Evolutionary conservation across 2,797 vertebrate species (phyloP), one percentile per base, ranked within the genome.

Genomic region (Danionella dracula): DNA sequence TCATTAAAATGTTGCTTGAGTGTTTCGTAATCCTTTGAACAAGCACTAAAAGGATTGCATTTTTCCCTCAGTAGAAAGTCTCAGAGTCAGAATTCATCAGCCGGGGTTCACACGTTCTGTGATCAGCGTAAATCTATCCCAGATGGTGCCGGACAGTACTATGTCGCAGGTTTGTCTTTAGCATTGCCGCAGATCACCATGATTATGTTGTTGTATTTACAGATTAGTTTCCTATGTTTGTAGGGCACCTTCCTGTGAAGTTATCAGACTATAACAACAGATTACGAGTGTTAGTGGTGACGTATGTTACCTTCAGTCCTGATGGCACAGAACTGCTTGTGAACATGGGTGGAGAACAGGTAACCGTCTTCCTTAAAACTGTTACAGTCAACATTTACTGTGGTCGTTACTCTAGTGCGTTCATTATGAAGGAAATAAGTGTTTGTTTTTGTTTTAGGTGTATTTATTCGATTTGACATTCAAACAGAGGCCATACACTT

Each of bases 281-380:
- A 35, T 88, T 99, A 68, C 88, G 97, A 70, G 94, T 98, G 13
- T 83, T 99, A 83, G 97, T 99, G 69, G 94, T 94, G 74, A 99
- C 96, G 0, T 99, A 99, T 0, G 95, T 99, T 76, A 96, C 96
- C 53, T 99, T 99, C 86, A 99, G 96, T 78, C 96, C 97, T 1
- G 97, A 94, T 13, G 97, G 96, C 70, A 99, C 95, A 0, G 97
- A 99, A 86, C 90, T 99, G 46, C 84, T 99, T 2, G 97, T 99
- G 61, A 99, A 99, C 85, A 99, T 99, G 96, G 97, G 97, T 20
- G 97, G 97, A 19, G 97, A 99, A 76, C 97, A 99, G 94, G 97
- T 99, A 17, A 55, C 6, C 3, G 23, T 27, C 3, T 27, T 3
- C 6, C 6, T 27, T 27, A 27, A 27, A 6, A 6, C n/a, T n/a